Evolutionary conservation across 2,113 vertebrate species (phyloP).

Genomic region (Nerophis ophidion): DNA sequence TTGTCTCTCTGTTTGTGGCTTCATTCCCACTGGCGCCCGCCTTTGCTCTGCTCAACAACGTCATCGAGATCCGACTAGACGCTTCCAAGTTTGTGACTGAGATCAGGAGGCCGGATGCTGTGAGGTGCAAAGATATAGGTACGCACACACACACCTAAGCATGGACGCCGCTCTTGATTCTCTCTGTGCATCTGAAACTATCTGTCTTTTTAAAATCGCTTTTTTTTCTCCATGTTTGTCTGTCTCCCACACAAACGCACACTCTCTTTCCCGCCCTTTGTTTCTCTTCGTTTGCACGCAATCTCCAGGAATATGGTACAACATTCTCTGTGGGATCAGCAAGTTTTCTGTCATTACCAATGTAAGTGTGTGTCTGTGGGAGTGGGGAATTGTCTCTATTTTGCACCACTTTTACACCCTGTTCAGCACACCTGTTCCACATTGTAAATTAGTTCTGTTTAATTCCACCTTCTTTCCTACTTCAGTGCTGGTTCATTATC

Average conservation of each 20-base stretch:
- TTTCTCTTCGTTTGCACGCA: conserved; percentile 25
- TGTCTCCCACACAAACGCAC: conserved; percentile 2
- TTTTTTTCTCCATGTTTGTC: conserved; percentile 12
- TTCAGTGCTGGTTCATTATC: no score
- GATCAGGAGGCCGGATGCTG: conserved; percentile 85
- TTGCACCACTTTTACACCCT: no score
- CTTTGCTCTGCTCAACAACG: conserved; percentile 93
- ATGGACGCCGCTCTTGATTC: conserved; percentile 6
- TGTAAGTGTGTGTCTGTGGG: conserved; percentile 75
- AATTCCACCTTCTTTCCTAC: no score
- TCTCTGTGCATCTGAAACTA: conserved; percentile 21
- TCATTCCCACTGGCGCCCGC: conserved; percentile 94
- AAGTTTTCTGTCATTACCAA: conserved; percentile 98
- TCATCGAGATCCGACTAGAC: conserved; percentile 95
- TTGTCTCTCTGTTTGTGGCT: conserved; percentile 95
- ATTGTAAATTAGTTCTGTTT: no score
- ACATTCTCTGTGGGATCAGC: conserved; percentile 92
- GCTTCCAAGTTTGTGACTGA: conserved; percentile 94
- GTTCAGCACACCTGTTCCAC: no score
- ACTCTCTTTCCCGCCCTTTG: conserved; percentile 1
- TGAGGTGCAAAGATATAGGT: conserved; percentile 95
- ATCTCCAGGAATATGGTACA: conserved; percentile 92
- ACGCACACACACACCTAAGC: conserved; percentile 20
- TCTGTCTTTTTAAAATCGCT: conserved; percentile 27
- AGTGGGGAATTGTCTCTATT: neutral